phyloP scores from a whole-genome alignment of 2,888 invertebrate species.

The Nephrotoma appendiculata region DNA sequence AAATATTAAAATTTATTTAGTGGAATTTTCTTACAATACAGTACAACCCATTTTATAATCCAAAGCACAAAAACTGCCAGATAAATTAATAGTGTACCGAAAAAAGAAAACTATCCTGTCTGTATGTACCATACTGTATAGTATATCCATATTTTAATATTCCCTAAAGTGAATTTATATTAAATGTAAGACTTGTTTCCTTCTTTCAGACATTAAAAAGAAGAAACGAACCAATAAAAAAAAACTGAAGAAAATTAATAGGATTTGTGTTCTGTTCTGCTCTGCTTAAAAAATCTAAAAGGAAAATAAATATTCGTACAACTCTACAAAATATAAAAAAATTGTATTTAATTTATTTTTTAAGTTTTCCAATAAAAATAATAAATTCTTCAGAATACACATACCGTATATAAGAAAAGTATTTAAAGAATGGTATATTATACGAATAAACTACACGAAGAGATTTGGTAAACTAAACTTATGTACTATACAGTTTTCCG shows the following conservation, averaged over 20 bases:
- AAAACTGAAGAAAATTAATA: background rate
- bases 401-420: background rate
- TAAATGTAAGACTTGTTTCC: background rate
- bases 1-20: background rate
- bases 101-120: background rate
- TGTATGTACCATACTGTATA: background rate
- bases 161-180: background rate
- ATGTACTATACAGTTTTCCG: background rate
- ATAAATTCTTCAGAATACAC: background rate
- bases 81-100: background rate
- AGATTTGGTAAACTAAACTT: background rate
- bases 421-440: background rate
- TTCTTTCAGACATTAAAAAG: background rate
- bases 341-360: background rate
- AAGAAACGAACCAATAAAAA: background rate
- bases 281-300: background rate
- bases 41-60: background rate
- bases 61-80: background rate
- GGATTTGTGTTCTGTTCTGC: background rate
- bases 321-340: background rate
- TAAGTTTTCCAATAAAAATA: background rate
- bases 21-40: background rate
- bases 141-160: background rate
- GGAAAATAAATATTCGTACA: background rate
- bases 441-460: background rate